Base-by-base conservation (phyloP, 2,888 invertebrate genomes). In the Timema cristinae region DNA sequence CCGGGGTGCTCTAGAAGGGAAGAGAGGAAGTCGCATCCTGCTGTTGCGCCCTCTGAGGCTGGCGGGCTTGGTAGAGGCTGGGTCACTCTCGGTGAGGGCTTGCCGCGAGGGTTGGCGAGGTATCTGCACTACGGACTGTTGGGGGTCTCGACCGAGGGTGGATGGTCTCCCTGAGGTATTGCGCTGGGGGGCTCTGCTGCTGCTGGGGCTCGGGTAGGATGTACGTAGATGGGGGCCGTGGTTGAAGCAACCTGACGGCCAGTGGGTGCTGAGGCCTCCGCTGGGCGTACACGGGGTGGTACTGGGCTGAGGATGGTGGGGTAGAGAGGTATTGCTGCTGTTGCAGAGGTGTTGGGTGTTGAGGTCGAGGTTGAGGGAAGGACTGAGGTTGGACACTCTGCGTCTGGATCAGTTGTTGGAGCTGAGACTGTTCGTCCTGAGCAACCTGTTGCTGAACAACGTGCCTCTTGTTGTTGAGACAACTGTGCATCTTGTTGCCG, bases 81-180 rank as follows among this genome's bases (percentile, higher is more conserved):
- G 69, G 15, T 69, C 66, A 7, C 63, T 50, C 8, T 10, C 50
- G 6, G 69, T 16, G n/a, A 10, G 54, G 16, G 16, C 63, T 10
- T 68, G 71, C 15, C 67, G 48, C 32, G 54, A 59, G 56, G 47
- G 69, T 48, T 50, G 47, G 49, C 56, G 59, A 15, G 66, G 48
- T 49, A 13, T 51, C 11, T 47, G n/a, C 13, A 59, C 59, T 48
- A 50, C 15, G 11, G 6, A 48, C 52, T 67, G 71, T 11, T 67
- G 52, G 16, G 67, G 49, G 48, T 52, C 68, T 63, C 8, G 50
- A 63, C 6, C 51, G 54, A 51, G 72, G 69, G n/a, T 54, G 67
- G 9, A 73, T 72, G 5, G 74, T 74, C 50, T 74, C 74, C 5
- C 73, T 68, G 15, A 73, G 72, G 16, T 74, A 74, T 48, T 74